These are phyloP conservation scores for Notothenia rossii DNA, from an alignment of 2,113 vertebrate species.

Conservation along the genomic window DNA sequence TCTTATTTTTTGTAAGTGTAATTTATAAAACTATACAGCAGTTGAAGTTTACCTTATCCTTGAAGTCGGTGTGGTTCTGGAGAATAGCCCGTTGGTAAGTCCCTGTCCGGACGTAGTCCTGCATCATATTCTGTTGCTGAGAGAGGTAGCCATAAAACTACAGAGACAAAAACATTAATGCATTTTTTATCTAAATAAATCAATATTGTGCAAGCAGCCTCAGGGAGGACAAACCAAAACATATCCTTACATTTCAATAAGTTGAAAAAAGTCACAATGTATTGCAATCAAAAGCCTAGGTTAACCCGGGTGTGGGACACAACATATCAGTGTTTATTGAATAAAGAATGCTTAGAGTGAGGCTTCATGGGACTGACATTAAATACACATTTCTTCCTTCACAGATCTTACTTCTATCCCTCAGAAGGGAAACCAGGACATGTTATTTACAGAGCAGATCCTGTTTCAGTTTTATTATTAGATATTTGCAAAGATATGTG, in stretches of 20 bases:
- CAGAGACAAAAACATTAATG: not conserved
- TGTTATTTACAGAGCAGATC: too few species aligned
- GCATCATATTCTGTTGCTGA: constrained; percentile 99
- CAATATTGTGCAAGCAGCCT: not conserved
- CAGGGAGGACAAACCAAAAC: not conserved
- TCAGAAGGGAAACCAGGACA: too few species aligned
- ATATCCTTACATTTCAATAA: not conserved
- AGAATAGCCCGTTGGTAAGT: constrained; percentile 97
- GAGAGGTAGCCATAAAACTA: constrained; percentile 99
- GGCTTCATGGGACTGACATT: too few species aligned
- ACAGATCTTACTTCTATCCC: too few species aligned
- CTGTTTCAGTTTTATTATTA: too few species aligned
- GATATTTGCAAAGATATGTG: too few species aligned
- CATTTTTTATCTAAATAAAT: not conserved
- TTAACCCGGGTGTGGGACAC: too few species aligned
- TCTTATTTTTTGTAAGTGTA: too few species aligned
- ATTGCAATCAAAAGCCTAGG: not conserved
- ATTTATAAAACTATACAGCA: not conserved
- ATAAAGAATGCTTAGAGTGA: too few species aligned
- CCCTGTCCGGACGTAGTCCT: constrained; percentile 97
- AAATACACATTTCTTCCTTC: too few species aligned
- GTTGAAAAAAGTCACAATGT: not conserved
- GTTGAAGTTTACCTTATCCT: constrained; percentile 89
- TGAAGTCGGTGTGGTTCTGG: constrained; percentile 97
- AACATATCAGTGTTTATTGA: too few species aligned